Base-by-base conservation (phyloP, 2,888 invertebrate species). In the Thyatira batis region DNA sequence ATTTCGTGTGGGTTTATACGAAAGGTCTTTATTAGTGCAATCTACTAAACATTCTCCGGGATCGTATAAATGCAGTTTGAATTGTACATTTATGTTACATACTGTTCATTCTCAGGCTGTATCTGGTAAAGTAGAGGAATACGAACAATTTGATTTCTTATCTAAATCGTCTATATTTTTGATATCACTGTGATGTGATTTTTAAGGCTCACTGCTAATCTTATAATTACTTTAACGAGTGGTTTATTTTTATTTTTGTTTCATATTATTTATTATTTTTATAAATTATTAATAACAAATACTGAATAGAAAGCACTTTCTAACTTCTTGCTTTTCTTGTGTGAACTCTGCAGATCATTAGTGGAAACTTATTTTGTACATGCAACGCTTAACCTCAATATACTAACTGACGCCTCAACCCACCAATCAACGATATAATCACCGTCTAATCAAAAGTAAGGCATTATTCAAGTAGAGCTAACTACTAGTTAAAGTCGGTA, bases 371-470 rank as follows among this genome's bases (percentile, higher is more conserved):
- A 25, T 28, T 17, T 27, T 11, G 27, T 17, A 20, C 48, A 48
- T 27, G 48, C 50, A 62, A 58, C 60, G 66, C 68, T 68, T 73
- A 78, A 68, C 74, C 75, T 71, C 65, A 71, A 76, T 78, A 66
- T 63, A 45, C 51, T 55, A 55, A 55, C 64, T 67, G 69, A 78
- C 80, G 72, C 76, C 73, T 78, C 57, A 59, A 70, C 63, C 71
- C 63, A 68, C 73, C 69, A 78, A 80, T 79, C 76, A 75, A 67
- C 63, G 50, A 65, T 61, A 68, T 82, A 82, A 82, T 78, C 69
- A 76, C 73, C 64, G 61, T 66, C 76, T 79, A 82, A 81, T 84
- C 79, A 77, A 73, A 76, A 72, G 64, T 73, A 73, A 77, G 72
- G 72, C 65, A 71, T 73, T 76, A 75, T 71, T 76, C 76, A 73